Evolutionary conservation across 2,797 vertebrate species (phyloP).

Genomic region (Pangasius sanitwongsei): DNA sequence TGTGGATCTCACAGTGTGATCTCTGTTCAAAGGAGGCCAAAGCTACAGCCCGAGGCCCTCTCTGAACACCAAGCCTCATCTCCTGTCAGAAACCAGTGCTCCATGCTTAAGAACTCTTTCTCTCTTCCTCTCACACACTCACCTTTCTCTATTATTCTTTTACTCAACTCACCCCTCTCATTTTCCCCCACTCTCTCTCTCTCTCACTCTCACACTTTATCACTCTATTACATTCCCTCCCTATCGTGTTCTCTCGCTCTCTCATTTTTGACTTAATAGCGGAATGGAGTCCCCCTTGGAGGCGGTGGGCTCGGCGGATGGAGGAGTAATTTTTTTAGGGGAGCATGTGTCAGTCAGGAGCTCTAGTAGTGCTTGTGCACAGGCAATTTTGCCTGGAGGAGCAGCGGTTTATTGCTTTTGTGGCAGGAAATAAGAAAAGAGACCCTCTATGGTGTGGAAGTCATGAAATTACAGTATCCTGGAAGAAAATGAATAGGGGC

Average conservation of each 20-base stretch:
- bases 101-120: slow-evolving; percentile 75
- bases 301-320: slow-evolving; percentile 64
- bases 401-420: slow-evolving; percentile 71
- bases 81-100: slow-evolving; percentile 70
- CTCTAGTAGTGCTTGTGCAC: slow-evolving; percentile 72
- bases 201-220: slow-evolving; percentile 27
- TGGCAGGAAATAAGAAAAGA: slow-evolving; percentile 76
- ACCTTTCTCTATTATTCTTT: slow-evolving; percentile 58
- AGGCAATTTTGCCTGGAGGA: slow-evolving; percentile 77
- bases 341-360: slow-evolving; percentile 71
- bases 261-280: slow-evolving; percentile 75
- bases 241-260: slow-evolving; percentile 55
- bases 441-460: slow-evolving; percentile 69
- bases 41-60: slow-evolving; percentile 72
- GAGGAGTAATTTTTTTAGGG: slow-evolving; percentile 61
- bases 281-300: slow-evolving; percentile 71
- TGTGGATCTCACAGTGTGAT: slow-evolving; percentile 54
- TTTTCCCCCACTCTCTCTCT: slow-evolving; percentile 35
- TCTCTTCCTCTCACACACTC: slow-evolving; percentile 62
- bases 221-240: slow-evolving; percentile 57
- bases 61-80: slow-evolving; percentile 67
- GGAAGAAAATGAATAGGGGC: slow-evolving; percentile 65
- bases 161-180: slow-evolving; percentile 57
- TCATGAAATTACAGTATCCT: slow-evolving; percentile 70
- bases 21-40: slow-evolving; percentile 63